Base-by-base conservation (phyloP, 1,140 invertebrate genomes). In the Diachasmimorpha longicaudata region DNA sequence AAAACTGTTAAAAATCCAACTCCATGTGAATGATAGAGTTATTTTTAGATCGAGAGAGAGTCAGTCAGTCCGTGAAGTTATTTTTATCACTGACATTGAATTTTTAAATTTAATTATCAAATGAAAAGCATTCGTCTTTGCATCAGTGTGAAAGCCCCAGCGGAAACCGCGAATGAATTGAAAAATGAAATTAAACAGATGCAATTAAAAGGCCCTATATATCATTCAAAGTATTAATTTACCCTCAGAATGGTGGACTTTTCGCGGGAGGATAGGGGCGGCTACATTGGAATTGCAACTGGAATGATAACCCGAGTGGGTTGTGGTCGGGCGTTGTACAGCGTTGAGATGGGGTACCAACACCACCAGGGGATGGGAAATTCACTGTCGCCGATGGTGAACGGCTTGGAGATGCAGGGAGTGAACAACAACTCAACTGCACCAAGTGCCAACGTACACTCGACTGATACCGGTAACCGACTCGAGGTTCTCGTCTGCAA, bases 401-500 rank as follows among this genome's bases (percentile, higher is more conserved):
- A 66, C 16, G 31, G 16, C 37, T n/a, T n/a, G 66, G 66, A 70
- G n/a, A 13, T 42, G 31, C 70, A 1, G 37, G 55, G 72, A 66
- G 52, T 39, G 39, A 78, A 78, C 77, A 78, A 76, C 70, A 76
- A 46, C 70, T 21, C 36, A 16, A 76, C 23, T 72, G 58, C 44
- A 46, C 37, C 58, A 25, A 66, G 52, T 63, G 58, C 58, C 58
- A 63, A 63, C 58, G 25, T 39, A 39, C 55, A 58, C 42, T 70
- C 39, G 9, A 44, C 16, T 42, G 37, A 44, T 23, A 46, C 44
- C 37, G 23, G 25, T 42, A 36, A 79, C 79, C 81, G 80, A 74
- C 80, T 85, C 63, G 85, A 87, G 79, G 77, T 82, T 46, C 81
- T 84, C 66, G 80, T 85, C 80, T 86, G 87, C 81, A 87, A 88